Evolutionary conservation across 2,888 invertebrate species (phyloP).

Genomic region (Leptinotarsa rubiginosa): DNA sequence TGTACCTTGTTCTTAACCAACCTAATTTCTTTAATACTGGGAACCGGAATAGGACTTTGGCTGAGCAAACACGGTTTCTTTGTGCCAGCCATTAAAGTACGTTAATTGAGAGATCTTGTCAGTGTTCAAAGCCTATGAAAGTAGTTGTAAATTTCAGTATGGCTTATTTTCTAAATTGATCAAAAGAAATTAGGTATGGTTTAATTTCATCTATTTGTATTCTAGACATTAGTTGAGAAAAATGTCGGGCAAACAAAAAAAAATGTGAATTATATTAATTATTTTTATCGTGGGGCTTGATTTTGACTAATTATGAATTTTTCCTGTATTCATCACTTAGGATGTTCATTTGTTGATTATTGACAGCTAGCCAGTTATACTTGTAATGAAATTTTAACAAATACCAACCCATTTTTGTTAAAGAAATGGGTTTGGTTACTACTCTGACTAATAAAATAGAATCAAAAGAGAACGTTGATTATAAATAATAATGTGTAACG

Average conservation of each 20-base stretch:
- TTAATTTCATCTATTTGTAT: constrained; percentile 16
- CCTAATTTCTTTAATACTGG: constrained; percentile 87
- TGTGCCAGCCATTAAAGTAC: constrained; percentile 63
- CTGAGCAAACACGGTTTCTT: constrained; percentile 70
- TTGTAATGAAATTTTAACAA: background rate
- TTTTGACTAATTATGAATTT: background rate
- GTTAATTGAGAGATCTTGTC: constrained; percentile 52
- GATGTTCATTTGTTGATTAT: background rate
- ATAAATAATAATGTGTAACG: background rate
- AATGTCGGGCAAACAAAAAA: constrained; percentile 21
- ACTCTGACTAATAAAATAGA: background rate
- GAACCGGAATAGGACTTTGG: constrained; percentile 91
- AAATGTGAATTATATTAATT: background rate
- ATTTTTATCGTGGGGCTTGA: constrained; percentile 12
- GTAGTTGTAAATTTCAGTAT: constrained; percentile 46
- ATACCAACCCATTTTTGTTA: background rate
- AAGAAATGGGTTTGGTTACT: constrained; percentile 1
- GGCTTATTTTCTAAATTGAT: constrained; percentile 50
- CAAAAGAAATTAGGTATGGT: constrained; percentile 33
- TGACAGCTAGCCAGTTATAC: background rate
- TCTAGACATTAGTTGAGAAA: constrained; percentile 31
- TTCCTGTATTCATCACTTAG: background rate
- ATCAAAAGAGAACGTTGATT: background rate
- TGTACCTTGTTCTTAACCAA: constrained; percentile 92
- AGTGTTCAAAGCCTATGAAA: constrained; percentile 40